Percentiles rank a stretch among this genome's conserved stretches.
Conservation (phyloP, 2,113 vertebrate genomes). For the Ondatra zibethicus region DNA sequence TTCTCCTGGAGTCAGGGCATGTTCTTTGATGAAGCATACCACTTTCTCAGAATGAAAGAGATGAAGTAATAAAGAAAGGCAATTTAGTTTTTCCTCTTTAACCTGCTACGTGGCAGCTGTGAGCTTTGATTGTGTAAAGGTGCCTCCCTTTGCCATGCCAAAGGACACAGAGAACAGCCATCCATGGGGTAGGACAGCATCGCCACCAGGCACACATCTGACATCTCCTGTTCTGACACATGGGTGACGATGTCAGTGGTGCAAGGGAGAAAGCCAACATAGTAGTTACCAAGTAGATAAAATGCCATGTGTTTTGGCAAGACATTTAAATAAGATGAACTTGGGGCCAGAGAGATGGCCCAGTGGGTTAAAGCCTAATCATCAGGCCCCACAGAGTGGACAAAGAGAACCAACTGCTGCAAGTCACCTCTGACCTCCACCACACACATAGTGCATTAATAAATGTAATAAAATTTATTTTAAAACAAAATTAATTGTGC, state of each 20-base stretch:
- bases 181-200: neutral
- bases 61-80: constrained; percentile 40
- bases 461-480: neutral
- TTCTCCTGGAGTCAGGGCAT: neutral
- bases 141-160: neutral
- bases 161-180: constrained; percentile 12
- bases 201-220: constrained; percentile 15
- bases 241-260: constrained; percentile 29
- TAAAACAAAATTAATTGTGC: neutral
- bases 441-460: neutral
- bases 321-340: constrained; percentile 11
- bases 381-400: neutral
- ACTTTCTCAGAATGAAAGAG: constrained; percentile 1
- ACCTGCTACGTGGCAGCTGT: neutral
- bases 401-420: neutral
- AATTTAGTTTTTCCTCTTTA: constrained; percentile 3
- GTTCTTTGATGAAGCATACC: neutral
- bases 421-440: neutral
- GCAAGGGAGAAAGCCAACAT: constrained; percentile 4
- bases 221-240: constrained; percentile 42
- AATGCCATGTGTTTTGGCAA: neutral
- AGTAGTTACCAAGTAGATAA: neutral
- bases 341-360: neutral
- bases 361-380: neutral
- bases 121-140: constrained; percentile 12